phyloP scores from a whole-genome alignment of 1,140 invertebrate genomes.

The Drosophila grimshawi region DNA sequence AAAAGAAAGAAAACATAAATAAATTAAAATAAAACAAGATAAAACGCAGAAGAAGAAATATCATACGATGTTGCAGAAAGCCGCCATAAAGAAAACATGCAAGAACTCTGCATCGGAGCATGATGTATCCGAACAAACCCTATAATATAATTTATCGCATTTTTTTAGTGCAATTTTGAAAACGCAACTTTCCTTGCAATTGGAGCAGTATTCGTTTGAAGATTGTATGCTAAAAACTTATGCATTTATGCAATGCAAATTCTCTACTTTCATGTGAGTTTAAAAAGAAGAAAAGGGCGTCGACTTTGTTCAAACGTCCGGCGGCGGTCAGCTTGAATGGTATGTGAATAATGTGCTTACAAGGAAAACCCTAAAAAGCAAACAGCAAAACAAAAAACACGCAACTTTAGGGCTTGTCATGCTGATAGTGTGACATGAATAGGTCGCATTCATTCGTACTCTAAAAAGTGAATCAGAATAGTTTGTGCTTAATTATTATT shows the following conservation, averaged over 20 bases:
- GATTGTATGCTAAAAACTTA: not conserved
- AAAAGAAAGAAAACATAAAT: constrained; percentile 38
- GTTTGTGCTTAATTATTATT: not conserved
- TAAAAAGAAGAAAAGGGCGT: constrained; percentile 12
- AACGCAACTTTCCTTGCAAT: not conserved
- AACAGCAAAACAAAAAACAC: not conserved
- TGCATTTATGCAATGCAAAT: not conserved
- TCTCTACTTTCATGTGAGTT: not conserved
- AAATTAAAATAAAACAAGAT: constrained; percentile 44
- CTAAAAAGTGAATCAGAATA: constrained; percentile 9
- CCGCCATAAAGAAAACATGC: constrained; percentile 38
- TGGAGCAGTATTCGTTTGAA: not conserved
- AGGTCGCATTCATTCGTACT: constrained; percentile 3
- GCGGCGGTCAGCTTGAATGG: constrained; percentile 17
- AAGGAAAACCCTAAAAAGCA: constrained; percentile 16
- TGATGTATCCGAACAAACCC: constrained; percentile 9
- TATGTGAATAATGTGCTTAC: constrained; percentile 7
- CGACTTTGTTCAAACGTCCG: constrained; percentile 11
- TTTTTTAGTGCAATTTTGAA: not conserved
- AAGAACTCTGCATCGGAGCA: constrained; percentile 5
- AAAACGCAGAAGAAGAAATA: constrained; percentile 48
- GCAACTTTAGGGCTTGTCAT: constrained; percentile 17
- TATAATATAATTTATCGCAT: not conserved
- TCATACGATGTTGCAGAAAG: constrained; percentile 76
- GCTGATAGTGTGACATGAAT: constrained; percentile 11